Conservation (phyloP, 2,113 vertebrate species). For the Cygnus atratus region DNA sequence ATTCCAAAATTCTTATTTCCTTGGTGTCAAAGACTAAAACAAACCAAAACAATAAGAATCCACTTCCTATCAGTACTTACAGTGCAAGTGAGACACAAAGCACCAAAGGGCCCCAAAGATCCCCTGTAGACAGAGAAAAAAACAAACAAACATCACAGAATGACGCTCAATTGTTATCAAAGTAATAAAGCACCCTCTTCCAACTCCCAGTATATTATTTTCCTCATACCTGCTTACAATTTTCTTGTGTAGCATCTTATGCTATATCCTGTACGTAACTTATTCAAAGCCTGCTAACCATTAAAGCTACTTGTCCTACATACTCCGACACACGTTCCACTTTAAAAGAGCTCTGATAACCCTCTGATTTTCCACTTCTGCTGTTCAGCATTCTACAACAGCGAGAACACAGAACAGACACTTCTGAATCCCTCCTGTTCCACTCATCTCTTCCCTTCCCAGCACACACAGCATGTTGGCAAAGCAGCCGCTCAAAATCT, state of each 20-base stretch:
- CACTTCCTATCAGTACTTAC: conserved; percentile 76
- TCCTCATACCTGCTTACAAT: no score
- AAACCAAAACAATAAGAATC: neutral
- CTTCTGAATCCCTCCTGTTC: neutral
- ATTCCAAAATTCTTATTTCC: neutral
- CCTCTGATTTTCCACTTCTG: neutral
- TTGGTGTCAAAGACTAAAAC: neutral
- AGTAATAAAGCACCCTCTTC: neutral
- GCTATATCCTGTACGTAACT: rapidly evolving
- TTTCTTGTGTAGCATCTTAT: neutral
- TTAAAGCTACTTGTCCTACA: neutral
- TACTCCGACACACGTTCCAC: rapidly evolving
- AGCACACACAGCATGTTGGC: rapidly evolving
- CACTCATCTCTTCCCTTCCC: neutral
- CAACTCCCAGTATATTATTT: neutral
- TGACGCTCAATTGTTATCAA: rapidly evolving
- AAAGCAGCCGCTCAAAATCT: neutral
- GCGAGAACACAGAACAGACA: neutral
- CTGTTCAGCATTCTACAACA: neutral
- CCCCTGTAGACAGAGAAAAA: conserved; percentile 79
- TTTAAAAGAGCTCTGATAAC: neutral
- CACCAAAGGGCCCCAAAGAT: conserved; percentile 96
- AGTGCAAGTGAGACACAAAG: conserved; percentile 94
- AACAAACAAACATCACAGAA: neutral
- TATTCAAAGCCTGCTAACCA: neutral